phyloP scores from a whole-genome alignment of 2,888 invertebrate species.

The Acholoe squamosa region DNA sequence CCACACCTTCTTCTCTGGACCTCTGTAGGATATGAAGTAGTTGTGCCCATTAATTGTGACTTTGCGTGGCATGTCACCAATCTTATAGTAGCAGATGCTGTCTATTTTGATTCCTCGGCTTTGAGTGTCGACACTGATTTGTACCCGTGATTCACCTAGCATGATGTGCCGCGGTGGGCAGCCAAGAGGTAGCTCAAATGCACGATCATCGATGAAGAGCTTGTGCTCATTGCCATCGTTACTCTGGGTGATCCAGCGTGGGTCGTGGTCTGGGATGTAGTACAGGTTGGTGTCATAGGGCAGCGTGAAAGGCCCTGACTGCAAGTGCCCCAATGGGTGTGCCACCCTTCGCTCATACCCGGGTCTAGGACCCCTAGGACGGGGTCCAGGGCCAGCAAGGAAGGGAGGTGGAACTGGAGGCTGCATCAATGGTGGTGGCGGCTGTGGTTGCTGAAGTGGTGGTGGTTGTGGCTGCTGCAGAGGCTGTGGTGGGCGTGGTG shows the following conservation, averaged over 20 bases:
- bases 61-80: constrained; percentile 78
- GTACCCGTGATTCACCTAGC: constrained; percentile 69
- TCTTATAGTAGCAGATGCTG: constrained; percentile 76
- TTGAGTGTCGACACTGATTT: constrained; percentile 75
- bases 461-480: too few relatives aligned
- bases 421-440: constrained; percentile 20
- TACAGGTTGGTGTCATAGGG: constrained; percentile 66
- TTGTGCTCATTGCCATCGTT: constrained; percentile 71
- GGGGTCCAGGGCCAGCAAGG: not conserved
- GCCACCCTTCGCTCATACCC: not conserved
- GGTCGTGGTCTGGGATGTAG: constrained; percentile 68
- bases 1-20: constrained; percentile 78
- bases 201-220: constrained; percentile 78
- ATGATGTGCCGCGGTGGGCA: constrained; percentile 70
- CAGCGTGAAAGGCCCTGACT: not conserved
- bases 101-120: constrained; percentile 77
- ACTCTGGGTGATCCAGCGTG: constrained; percentile 64
- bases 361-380: not conserved
- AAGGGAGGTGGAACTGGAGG: constrained; percentile 24
- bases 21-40: constrained; percentile 77
- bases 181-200: constrained; percentile 77
- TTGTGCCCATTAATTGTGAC: constrained; percentile 72
- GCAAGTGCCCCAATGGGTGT: not conserved
- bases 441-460: too few relatives aligned
- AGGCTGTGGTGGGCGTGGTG: not conserved